Evolutionary conservation across 2,113 vertebrate species (phyloP), one percentile per base, ranked within the genome.

Genomic region (Alligator mississippiensis): DNA sequence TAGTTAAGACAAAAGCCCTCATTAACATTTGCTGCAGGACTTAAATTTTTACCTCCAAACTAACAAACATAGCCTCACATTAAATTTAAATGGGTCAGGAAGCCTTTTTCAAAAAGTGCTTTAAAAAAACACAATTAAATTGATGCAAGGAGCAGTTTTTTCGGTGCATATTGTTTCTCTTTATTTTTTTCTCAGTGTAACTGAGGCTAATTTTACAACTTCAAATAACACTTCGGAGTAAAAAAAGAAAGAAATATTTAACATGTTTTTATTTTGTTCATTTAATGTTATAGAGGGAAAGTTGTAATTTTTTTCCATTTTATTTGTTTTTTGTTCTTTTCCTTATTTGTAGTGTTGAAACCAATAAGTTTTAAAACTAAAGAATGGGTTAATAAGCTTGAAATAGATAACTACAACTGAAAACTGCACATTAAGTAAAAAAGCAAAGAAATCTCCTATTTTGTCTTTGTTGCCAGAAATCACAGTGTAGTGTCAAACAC

Each of bases 391-490:
- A 98, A 98, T 98, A 98, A 98, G 98, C 98, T 99, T 99, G 98
- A 97, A 98, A 98, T 97, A 98, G 96, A 98, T 98, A 98, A 99
- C 98, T 98, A 98, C 99, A 99, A 98, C 98, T 97, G 97, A 98
- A 98, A 98, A 98, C 97, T 98, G 97, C 98, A 98, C 97, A 98
- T 97, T 96, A 98, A 98, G 97, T 96, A 97, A 96, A 97, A 97
- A 96, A 98, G 97, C 98, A 97, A 97, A 98, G 97, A 98, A 98
- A 98, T 98, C 97, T 96, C 97, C 97, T 98, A 98, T 98, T 98
- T 98, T 98, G 97, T 98, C 98, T 98, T 98, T 93, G 98, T 99
- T 99, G 98, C 98, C 99, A 99, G 99, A 99, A 99, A 98, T 99
- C 98, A 98, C 98, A 98, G 97, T 98, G 98, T 98, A 97, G 98